A percentile compares a stretch with the other conserved stretches of the same genome.
Conservation (phyloP, 2,797 vertebrate genomes). For the Pseudochirops cupreus region DNA sequence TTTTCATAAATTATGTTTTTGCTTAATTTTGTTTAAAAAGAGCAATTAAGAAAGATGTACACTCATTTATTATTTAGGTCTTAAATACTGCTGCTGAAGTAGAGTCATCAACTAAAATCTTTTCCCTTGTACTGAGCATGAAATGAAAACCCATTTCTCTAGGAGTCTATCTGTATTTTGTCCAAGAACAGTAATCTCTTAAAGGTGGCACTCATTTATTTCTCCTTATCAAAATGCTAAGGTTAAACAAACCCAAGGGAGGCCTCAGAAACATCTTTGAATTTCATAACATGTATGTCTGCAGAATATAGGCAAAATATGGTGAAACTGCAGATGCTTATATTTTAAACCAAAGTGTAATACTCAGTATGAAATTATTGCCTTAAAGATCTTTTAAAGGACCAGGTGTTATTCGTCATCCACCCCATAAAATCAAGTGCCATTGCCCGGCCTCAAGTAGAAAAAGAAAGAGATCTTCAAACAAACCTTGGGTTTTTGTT, state of each 20-base stretch:
- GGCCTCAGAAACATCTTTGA: slow-evolving; percentile 66
- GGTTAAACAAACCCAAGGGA: slow-evolving; percentile 70
- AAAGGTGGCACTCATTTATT: slow-evolving; percentile 71
- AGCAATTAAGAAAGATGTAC: slow-evolving; percentile 37
- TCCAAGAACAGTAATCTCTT: slow-evolving; percentile 76
- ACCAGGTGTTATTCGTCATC: neutral
- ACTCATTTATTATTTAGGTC: slow-evolving; percentile 9
- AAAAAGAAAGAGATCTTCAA: neutral
- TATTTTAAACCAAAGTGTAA: neutral
- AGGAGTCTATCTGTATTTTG: slow-evolving; percentile 77
- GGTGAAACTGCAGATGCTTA: slow-evolving; percentile 49
- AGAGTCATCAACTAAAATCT: slow-evolving; percentile 72
- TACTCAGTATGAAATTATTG: neutral
- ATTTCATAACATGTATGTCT: slow-evolving; percentile 56
- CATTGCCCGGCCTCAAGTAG: neutral
- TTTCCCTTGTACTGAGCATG: slow-evolving; percentile 62
- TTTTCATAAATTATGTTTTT: slow-evolving; percentile 35
- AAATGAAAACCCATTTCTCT: slow-evolving; percentile 27
- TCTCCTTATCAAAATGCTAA: slow-evolving; percentile 68
- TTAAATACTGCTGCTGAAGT: neutral
- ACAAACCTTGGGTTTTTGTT: neutral
- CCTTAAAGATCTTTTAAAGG: neutral
- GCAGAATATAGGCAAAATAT: neutral
- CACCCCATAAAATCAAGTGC: neutral
- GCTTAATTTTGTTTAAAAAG: slow-evolving; percentile 12